These are phyloP conservation scores for Anastatus disparis DNA, from an alignment of 1,140 invertebrate species.

Conservation along the genomic window DNA sequence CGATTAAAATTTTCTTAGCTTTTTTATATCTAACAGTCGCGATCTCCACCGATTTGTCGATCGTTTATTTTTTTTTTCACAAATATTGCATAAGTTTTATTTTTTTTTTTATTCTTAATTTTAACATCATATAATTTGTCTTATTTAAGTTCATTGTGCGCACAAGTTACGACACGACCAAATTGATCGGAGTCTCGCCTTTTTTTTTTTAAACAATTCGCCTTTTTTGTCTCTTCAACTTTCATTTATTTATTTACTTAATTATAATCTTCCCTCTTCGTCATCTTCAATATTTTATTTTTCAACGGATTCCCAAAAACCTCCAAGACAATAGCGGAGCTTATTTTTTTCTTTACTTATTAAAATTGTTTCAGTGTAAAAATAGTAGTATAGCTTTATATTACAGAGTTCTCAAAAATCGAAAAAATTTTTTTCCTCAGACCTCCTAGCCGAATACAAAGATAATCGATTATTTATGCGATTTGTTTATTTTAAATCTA, in stretches of 20 bases:
- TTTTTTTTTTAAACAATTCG: neutral
- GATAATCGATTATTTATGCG: neutral
- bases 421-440: constrained; percentile 6
- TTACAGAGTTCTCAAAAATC: constrained; percentile 47
- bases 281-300: neutral
- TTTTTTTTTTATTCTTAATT: constrained; percentile 5
- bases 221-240: neutral
- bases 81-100: constrained; percentile 23
- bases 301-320: neutral
- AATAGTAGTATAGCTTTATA: constrained; percentile 57
- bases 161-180: constrained; percentile 17
- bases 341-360: no score
- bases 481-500: neutral
- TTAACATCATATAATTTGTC: no score
- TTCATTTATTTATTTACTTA: neutral
- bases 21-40: constrained; percentile 20
- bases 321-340: constrained; percentile 1
- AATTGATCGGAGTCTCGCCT: constrained; percentile 18
- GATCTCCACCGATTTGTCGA: constrained; percentile 10
- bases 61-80: constrained; percentile 1
- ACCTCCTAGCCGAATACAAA: constrained; percentile 16
- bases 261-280: neutral
- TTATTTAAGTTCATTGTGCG: no score
- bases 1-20: neutral
- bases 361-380: constrained; percentile 64